Percentiles rank a stretch among this genome's conserved stretches.
Conservation (phyloP, 1,140 invertebrate species). For the Acromyrmex echinatior region DNA sequence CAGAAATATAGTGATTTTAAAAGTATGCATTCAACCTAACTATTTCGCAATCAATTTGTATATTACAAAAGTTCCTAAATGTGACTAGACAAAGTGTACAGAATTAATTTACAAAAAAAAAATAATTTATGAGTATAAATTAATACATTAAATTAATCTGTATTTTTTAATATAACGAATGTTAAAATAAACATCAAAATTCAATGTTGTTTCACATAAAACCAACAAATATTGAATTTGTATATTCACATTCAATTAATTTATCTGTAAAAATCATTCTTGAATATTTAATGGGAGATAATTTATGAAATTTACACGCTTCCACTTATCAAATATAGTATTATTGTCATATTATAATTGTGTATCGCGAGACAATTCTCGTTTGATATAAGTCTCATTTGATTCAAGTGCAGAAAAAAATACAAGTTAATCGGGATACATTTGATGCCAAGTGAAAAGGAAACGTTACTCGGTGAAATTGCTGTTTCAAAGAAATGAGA, state of each 20-base stretch:
- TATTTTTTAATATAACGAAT: background rate
- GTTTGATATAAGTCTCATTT: background rate
- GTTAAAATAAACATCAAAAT: background rate
- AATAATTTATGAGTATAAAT: background rate
- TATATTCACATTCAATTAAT: background rate
- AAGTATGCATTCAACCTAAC: background rate
- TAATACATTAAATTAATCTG: background rate
- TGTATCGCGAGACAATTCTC: background rate
- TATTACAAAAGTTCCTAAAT: background rate
- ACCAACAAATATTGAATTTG: background rate
- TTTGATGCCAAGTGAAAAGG: background rate
- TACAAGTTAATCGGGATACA: slow-evolving; percentile 26
- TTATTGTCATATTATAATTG: background rate
- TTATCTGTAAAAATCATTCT: slow-evolving; percentile 2
- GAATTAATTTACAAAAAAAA: background rate
- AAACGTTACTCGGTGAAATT: slow-evolving; percentile 8
- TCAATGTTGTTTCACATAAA: background rate
- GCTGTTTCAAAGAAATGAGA: slow-evolving; percentile 34
- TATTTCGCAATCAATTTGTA: background rate
- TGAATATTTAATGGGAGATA: background rate
- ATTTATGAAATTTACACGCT: slow-evolving; percentile 2
- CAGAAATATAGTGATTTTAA: background rate
- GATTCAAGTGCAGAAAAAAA: slow-evolving; percentile 15
- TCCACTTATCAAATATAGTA: slow-evolving; percentile 14
- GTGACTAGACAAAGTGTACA: background rate